A percentile compares a stretch with the other conserved stretches of the same genome.
phyloP scores from a whole-genome alignment of 2,113 vertebrate species.

The Dendropsophus ebraccatus region DNA sequence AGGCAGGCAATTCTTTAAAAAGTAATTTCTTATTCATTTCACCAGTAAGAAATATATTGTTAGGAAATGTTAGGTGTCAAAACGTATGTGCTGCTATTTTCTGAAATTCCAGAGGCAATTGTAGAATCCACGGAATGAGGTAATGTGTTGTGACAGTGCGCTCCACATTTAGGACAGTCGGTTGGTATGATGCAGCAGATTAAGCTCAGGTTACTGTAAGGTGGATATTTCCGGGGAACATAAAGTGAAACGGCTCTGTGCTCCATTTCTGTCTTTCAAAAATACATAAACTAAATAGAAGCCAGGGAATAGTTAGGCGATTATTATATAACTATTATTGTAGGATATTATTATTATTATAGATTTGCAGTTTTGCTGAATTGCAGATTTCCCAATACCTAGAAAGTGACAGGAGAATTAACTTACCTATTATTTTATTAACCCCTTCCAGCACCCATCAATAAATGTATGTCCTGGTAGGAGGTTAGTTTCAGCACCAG shows the following conservation, averaged over 20 bases:
- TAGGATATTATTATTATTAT: not conserved
- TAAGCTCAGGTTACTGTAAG: not conserved
- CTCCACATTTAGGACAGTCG: not conserved
- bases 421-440: not conserved
- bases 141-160: constrained; percentile 20
- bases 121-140: not conserved
- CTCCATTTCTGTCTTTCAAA: not conserved
- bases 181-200: constrained; percentile 12
- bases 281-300: not conserved
- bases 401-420: not conserved
- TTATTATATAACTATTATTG: not conserved
- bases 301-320: not conserved
- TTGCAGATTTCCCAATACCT: not conserved
- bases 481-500: too few relatives aligned
- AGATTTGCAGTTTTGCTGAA: not conserved
- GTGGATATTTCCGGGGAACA: not conserved
- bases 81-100: not conserved
- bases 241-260: not conserved
- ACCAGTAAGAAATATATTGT: not conserved
- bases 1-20: not conserved
- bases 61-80: constrained; percentile 31
- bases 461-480: too few relatives aligned
- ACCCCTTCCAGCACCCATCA: too few relatives aligned
- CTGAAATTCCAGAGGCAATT: constrained; percentile 36
- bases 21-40: not conserved